phyloP scores from a whole-genome alignment of 1,140 invertebrate genomes.

The Drosophila suzukii region DNA sequence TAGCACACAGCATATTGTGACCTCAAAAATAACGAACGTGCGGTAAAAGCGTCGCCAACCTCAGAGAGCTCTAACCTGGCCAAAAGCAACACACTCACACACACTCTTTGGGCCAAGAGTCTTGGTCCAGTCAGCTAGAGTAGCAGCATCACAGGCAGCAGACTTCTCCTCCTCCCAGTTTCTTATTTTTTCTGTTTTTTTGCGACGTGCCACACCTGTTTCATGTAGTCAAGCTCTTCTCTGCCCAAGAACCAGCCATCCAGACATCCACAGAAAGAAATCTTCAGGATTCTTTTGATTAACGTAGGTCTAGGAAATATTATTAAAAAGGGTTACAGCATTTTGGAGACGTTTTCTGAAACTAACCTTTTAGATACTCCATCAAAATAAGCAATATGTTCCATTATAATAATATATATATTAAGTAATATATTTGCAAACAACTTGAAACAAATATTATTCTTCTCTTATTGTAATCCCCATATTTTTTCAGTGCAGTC shows the following conservation, averaged over 20 bases:
- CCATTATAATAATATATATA: too few relatives aligned
- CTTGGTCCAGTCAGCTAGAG: constrained; percentile 65
- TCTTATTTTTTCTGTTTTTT: constrained; percentile 29
- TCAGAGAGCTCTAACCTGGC: constrained; percentile 47
- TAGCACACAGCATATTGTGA: constrained; percentile 72
- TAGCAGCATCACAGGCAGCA: constrained; percentile 52
- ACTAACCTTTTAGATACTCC: not conserved
- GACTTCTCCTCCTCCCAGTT: constrained; percentile 62
- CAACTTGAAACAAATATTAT: too few relatives aligned
- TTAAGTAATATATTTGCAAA: too few relatives aligned
- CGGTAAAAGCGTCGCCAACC: constrained; percentile 83
- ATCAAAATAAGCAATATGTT: not conserved
- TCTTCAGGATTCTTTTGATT: not conserved
- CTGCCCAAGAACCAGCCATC: constrained; percentile 48
- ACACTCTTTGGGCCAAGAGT: constrained; percentile 55
- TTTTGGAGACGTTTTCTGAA: not conserved
- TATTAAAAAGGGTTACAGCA: not conserved
- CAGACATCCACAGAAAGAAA: constrained; percentile 23
- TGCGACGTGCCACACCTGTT: constrained; percentile 82
- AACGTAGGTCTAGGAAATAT: not conserved
- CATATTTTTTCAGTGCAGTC: constrained; percentile 24
- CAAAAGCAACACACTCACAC: constrained; percentile 48
- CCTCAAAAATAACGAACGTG: constrained; percentile 84
- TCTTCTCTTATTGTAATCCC: too few relatives aligned
- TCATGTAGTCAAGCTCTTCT: constrained; percentile 74